phyloP scores from a whole-genome alignment of 2,888 invertebrate genomes.

The Epiblema foenella region DNA sequence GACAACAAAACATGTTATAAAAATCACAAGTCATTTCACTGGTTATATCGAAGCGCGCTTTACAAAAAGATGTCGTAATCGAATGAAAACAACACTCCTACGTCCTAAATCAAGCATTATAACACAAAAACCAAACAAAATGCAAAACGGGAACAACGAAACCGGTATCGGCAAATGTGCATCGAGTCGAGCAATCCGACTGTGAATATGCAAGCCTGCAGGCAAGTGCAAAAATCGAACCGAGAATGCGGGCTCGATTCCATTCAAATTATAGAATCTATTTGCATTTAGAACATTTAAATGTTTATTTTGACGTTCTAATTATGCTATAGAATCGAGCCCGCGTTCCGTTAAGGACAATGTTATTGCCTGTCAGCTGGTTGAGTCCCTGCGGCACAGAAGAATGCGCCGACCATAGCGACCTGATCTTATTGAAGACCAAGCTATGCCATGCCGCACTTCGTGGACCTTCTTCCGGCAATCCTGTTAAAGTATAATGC shows the following conservation, averaged over 20 bases:
- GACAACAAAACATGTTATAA: conserved; percentile 45
- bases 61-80: conserved; percentile 20
- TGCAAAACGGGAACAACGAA: conserved; percentile 60
- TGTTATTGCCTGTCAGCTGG: conserved; percentile 88
- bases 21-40: conserved; percentile 50
- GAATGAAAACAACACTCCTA: conserved; percentile 21
- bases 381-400: conserved; percentile 91
- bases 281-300: conserved; percentile 38
- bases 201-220: conserved; percentile 70
- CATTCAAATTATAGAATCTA: conserved; percentile 29
- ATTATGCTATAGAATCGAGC: conserved; percentile 62
- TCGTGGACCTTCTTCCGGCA: conserved; percentile 79
- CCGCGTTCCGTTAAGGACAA: conserved; percentile 38
- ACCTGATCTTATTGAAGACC: conserved; percentile 95
- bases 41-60: conserved; percentile 20
- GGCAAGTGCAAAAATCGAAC: conserved; percentile 76
- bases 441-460: conserved; percentile 89
- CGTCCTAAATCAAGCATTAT: conserved; percentile 21
- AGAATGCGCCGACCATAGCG: conserved; percentile 92
- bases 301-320: conserved; percentile 44
- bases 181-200: conserved; percentile 67
- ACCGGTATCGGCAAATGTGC: conserved; percentile 63
- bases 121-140: conserved; percentile 52
- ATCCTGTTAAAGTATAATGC: conserved; percentile 63
- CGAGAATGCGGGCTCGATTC: conserved; percentile 74